A percentile compares a stretch with the other conserved stretches of the same genome.
Evolutionary conservation across 2,113 vertebrate genomes (phyloP).

Genomic region (Monarcha castaneiventris): DNA sequence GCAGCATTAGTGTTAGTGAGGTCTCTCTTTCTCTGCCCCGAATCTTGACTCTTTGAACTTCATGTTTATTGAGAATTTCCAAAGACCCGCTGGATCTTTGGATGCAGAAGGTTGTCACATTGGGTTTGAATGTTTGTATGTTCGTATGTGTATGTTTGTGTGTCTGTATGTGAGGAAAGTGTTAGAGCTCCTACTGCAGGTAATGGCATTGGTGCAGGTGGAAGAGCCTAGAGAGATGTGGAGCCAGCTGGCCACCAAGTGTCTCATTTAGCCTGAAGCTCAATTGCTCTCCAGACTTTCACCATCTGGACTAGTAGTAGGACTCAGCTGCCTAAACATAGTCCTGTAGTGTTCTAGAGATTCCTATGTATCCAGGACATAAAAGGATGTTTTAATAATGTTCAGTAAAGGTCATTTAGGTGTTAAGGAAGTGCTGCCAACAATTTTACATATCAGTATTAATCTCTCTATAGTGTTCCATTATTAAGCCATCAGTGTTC

Average conservation of each 20-base stretch:
- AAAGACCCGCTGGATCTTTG: neutral
- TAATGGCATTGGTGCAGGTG: rapidly evolving
- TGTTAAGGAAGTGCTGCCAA: neutral
- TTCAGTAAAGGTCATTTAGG: neutral
- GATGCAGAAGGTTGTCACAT: neutral
- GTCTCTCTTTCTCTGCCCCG: neutral
- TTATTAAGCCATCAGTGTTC: neutral
- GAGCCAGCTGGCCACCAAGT: neutral
- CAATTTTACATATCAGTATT: neutral
- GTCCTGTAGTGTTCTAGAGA: neutral
- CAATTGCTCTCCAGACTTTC: neutral
- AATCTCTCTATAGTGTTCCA: neutral
- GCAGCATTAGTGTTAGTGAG: neutral
- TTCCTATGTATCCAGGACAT: neutral
- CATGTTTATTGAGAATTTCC: neutral
- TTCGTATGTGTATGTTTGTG: neutral
- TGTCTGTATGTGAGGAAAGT: neutral
- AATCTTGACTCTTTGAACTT: neutral
- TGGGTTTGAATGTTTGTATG: neutral
- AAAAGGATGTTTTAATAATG: neutral
- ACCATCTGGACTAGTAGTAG: neutral
- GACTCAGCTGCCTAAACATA: neutral
- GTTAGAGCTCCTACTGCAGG: neutral
- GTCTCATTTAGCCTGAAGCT: neutral
- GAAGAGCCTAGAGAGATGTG: neutral